Evolutionary conservation across 2,797 vertebrate species (phyloP), one percentile per base, ranked within the genome.

Genomic region (Xerus rutilus): DNA sequence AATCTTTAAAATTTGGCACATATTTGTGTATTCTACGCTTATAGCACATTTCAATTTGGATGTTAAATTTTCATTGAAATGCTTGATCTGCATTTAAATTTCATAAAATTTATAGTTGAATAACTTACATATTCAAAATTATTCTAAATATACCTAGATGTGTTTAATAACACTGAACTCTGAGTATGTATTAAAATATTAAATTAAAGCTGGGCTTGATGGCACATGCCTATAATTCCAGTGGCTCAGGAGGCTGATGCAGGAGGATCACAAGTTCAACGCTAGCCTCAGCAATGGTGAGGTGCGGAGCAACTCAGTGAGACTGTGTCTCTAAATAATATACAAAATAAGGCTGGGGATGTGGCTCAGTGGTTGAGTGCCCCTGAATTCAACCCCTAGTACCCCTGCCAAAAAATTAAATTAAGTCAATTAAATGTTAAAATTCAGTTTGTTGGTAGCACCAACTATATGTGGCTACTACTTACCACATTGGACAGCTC

Each of bases 21-120:
- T 57, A 25, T 62, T 28, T 39, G 15, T 70, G 10, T 82, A 76
- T 76, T 92, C 35, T 78, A 21, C 67, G 30, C 25, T 65, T 72
- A 21, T 8, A 74, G 6, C 3, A 69, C 1, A 65, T 84, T 30
- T 83, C 35, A 74, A 5, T 57, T 45, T 79, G 10, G 13, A 76
- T 20, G 20, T 14, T 49, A 86, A 49, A 57, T 87, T 97, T 87
- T 93, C 17, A 81, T 70, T 78, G 35, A 92, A 95, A 70, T 83
- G n/a, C 0, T 74, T 88, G 15, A 45, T 54, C 25, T 87, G 9
- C 5, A 79, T 52, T 89, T 89, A 32, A n/a, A 64, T 78, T 70
- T 89, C 10, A 67, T 79, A 89, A 91, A 45, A 74, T 54, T 54
- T 59, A 84, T 7, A 64, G 21, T 39, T 81, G 23, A 86, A 77